Base-by-base conservation (phyloP, 2,113 vertebrate genomes). In the Hemibagrus wyckioides region DNA sequence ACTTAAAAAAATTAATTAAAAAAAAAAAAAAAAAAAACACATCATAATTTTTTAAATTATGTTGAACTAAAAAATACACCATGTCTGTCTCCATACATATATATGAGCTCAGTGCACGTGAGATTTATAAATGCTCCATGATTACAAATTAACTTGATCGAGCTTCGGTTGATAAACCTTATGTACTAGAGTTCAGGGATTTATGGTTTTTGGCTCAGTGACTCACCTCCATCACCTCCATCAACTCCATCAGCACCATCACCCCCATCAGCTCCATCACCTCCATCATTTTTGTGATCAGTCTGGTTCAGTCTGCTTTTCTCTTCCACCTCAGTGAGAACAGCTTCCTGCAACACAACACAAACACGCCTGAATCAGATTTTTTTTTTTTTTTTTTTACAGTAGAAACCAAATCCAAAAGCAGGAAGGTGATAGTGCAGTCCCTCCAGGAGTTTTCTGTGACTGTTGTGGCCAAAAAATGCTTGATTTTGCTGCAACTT, bases 151-250 rank as follows among this genome's bases (percentile, higher is more conserved):
- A 76, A n/a, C 5, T 23, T 36, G 17, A 33, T 33, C 19, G 21
- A 56, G 52, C 36, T 36, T 23, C 36, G 19, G 33, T n/a, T 54
- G 4, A n/a, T 50, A 54, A 36, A 36, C 19, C 33, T 54, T 56
- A 23, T 7, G 4, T 7, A 36, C 56, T 2, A 30, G 19, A 80
- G 17, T 36, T 33, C 25, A 10, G 30, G 52, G 9, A 3, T 56
- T 71, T 41, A 54, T 82, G 48, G n/a, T 21, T 69, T 75, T 11
- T 23, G 65, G 19, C 23, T 23, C 3, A 61, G 14, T 28, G 30
- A 76, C 89, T 87, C 13, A 90, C 90, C 90, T 76, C n/a, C 56
- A 67, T 61, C 73, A 79, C 41, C n/a, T n/a, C n/a, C n/a, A n/a
- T n/a, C n/a, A n/a, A n/a, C n/a, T n/a, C n/a, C n/a, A n/a, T n/a